These are phyloP conservation scores for Gortyna flavago DNA, from an alignment of 2,888 invertebrate species.

Conservation along the genomic window DNA sequence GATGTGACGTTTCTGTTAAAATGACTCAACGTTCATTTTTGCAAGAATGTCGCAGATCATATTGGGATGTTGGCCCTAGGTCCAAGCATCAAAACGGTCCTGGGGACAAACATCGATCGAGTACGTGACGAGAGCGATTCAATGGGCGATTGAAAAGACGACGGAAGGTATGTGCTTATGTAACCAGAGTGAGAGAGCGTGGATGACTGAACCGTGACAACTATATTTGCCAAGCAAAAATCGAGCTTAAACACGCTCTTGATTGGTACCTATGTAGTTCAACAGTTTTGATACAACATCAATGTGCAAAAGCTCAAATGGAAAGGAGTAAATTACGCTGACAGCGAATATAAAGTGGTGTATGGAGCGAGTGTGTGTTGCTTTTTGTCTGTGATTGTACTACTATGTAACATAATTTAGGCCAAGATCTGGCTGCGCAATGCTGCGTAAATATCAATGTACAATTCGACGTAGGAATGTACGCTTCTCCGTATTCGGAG, in stretches of 20 bases:
- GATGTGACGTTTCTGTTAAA: slow-evolving; percentile 53
- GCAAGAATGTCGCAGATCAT: slow-evolving; percentile 55
- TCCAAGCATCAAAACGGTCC: slow-evolving; percentile 62
- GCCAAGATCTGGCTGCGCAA: background rate
- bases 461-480: background rate
- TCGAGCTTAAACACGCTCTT: slow-evolving; percentile 9
- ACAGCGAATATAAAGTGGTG: slow-evolving; percentile 19
- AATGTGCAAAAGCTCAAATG: background rate
- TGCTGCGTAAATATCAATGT: background rate
- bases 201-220: slow-evolving; percentile 23
- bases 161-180: slow-evolving; percentile 61
- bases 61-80: slow-evolving; percentile 64
- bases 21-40: slow-evolving; percentile 55
- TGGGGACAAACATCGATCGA: slow-evolving; percentile 60
- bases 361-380: slow-evolving; percentile 25
- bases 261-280: slow-evolving; percentile 1
- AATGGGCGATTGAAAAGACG: slow-evolving; percentile 61
- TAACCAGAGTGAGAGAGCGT: slow-evolving; percentile 37
- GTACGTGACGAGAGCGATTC: slow-evolving; percentile 61
- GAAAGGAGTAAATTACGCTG: slow-evolving; percentile 5
- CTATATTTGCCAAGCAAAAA: slow-evolving; percentile 23
- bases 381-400: slow-evolving; percentile 49
- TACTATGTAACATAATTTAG: slow-evolving; percentile 6
- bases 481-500: background rate
- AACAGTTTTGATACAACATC: background rate